These are phyloP conservation scores for Cheilosia variabilis DNA, from an alignment of 2,888 invertebrate species.

Conservation along the genomic window DNA sequence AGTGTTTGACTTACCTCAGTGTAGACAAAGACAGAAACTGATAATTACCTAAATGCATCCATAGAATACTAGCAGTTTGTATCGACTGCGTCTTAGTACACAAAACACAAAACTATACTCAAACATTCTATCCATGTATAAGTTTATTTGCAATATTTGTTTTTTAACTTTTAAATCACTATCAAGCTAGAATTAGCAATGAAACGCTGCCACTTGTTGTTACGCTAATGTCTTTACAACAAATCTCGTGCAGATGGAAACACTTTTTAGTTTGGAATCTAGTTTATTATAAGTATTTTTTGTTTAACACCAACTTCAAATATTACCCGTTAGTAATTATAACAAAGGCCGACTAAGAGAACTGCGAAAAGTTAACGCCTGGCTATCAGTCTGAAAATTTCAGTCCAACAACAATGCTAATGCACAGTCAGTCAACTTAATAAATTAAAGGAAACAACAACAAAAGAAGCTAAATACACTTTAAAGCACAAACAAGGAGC, in stretches of 20 bases:
- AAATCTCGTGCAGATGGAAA: background rate
- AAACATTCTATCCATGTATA: constrained; percentile 74
- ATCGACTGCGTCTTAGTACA: constrained; percentile 77
- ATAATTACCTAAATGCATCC: constrained; percentile 62
- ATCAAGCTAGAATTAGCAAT: background rate
- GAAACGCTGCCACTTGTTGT: background rate
- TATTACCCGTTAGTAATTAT: background rate
- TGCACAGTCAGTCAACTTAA: constrained; percentile 2
- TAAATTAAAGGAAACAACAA: constrained; percentile 14
- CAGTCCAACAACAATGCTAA: constrained; percentile 30
- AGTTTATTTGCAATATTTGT: constrained; percentile 32
- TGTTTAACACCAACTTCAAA: background rate
- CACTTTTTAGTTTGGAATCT: too few species aligned
- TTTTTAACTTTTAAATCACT: background rate
- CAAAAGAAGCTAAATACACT: constrained; percentile 6
- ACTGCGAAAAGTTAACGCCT: background rate
- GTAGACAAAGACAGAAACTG: background rate
- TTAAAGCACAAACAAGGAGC: constrained; percentile 18
- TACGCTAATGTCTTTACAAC: background rate
- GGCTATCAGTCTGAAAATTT: constrained; percentile 36
- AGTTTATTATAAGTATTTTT: background rate
- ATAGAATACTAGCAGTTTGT: constrained; percentile 71
- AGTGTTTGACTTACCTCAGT: background rate
- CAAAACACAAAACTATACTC: constrained; percentile 75
- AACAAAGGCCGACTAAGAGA: constrained; percentile 13